Evolutionary conservation across 2,888 invertebrate species (phyloP), one percentile per base, ranked within the genome.

Genomic region (Harpalus rubripes): DNA sequence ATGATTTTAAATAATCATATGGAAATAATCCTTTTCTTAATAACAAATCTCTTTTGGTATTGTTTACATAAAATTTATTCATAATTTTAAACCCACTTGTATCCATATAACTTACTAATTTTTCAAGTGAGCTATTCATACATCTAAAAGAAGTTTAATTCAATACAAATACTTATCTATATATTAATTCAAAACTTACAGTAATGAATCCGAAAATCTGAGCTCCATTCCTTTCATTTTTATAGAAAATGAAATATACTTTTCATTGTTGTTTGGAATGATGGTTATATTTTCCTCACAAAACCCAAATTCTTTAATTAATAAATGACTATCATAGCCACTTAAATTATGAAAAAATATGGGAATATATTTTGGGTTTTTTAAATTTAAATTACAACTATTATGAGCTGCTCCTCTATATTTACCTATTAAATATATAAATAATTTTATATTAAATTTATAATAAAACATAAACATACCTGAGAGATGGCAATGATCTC

Each of bases 361-460:
- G 0, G 90, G 90, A 52, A 90, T 87, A 18, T 87, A 86, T 44
- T 87, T 85, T 0, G 87, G 85, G 26, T 88, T 85, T 86, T 87
- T 86, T 85, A 86, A 90, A 81, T 89, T 88, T 32, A 90, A 58
- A 86, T 90, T 90, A 78, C 90, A 89, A 12, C n/a, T 65, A 32
- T 86, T 85, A 86, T 89, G 89, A 7, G 88, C 87, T 7, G 87
- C 86, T 15, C 88, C 88, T 52, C 88, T 78, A 85, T 86, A 89
- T 41, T 85, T 59, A n/a, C 80, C 56, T 58, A 79, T 12, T 58
- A 76, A 44, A 8, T 41, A 8, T 18, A 16, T 22, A 41, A 72
- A 7, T 18, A 41, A 16, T 1, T 18, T 72, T 39, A 7, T 61
- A 61, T 44, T 39, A 72, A 39, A 72, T 15, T 39, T 26, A 12